These are phyloP conservation scores for Caenorhabditis virilis DNA, from an alignment of 2,888 invertebrate genomes.

Conservation along the genomic window DNA sequence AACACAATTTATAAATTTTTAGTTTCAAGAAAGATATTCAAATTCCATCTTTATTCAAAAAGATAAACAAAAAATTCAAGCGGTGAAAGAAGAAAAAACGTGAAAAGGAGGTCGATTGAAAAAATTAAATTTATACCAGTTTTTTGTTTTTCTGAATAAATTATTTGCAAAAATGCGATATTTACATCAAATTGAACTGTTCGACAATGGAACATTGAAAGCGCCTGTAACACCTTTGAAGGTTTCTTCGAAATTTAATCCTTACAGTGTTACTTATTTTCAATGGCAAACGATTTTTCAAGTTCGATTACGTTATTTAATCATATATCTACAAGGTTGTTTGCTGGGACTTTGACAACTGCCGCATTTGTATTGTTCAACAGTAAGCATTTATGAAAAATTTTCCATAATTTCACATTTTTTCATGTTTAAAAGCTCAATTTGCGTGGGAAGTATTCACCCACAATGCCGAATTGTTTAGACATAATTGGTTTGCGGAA, in stretches of 20 bases:
- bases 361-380: neutral
- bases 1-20: too few relatives aligned
- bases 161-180: conserved; percentile 1
- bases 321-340: neutral
- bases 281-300: neutral
- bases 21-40: too few relatives aligned
- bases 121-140: too few relatives aligned
- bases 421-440: neutral
- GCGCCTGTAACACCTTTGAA: neutral
- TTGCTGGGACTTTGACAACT: neutral
- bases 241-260: neutral
- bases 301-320: neutral
- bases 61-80: too few relatives aligned
- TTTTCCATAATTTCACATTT: neutral
- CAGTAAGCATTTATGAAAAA: neutral
- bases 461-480: conserved; percentile 1
- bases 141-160: too few relatives aligned
- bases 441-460: neutral
- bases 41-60: too few relatives aligned
- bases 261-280: neutral
- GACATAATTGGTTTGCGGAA: conserved; percentile 1
- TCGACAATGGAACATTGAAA: neutral
- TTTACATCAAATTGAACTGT: neutral
- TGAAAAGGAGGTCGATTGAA: too few relatives aligned
- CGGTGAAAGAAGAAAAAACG: too few relatives aligned